Evolutionary conservation across 1,140 invertebrate genomes (phyloP).

Genomic region (Galendromus occidentalis): DNA sequence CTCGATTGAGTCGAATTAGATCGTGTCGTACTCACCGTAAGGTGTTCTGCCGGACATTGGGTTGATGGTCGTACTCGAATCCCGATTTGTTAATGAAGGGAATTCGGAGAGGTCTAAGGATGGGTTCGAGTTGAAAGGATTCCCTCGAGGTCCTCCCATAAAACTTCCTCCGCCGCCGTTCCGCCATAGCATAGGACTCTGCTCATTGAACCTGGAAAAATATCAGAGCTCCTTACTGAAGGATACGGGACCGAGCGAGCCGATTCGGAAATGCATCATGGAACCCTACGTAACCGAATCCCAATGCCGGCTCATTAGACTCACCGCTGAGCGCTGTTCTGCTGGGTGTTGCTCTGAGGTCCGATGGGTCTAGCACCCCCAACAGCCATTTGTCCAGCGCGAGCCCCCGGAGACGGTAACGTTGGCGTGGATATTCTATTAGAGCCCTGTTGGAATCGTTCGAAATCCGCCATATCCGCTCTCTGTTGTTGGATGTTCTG

Average conservation of each 20-base stretch:
- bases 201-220: slow-evolving; percentile 16
- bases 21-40: slow-evolving; percentile 41
- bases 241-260: slow-evolving; percentile 27
- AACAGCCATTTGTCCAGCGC: neutral
- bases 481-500: slow-evolving; percentile 17
- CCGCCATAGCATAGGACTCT: slow-evolving; percentile 15
- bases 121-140: slow-evolving; percentile 36
- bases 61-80: slow-evolving; percentile 43
- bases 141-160: slow-evolving; percentile 10
- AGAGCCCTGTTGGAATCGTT: slow-evolving; percentile 14
- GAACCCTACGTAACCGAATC: no score
- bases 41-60: slow-evolving; percentile 21
- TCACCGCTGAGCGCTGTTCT: slow-evolving; percentile 4
- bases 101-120: slow-evolving; percentile 70
- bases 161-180: slow-evolving; percentile 11
- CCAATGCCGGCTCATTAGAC: no score
- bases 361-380: slow-evolving; percentile 3
- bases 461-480: slow-evolving; percentile 18
- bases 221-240: slow-evolving; percentile 17
- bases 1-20: slow-evolving; percentile 6
- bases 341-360: slow-evolving; percentile 3
- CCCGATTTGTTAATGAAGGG: slow-evolving; percentile 61
- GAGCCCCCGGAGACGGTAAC: neutral
- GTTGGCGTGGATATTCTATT: slow-evolving; percentile 11
- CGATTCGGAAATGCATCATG: slow-evolving; percentile 24